Conservation (phyloP, 2,888 invertebrate genomes). For the Linyphia triangularis region DNA sequence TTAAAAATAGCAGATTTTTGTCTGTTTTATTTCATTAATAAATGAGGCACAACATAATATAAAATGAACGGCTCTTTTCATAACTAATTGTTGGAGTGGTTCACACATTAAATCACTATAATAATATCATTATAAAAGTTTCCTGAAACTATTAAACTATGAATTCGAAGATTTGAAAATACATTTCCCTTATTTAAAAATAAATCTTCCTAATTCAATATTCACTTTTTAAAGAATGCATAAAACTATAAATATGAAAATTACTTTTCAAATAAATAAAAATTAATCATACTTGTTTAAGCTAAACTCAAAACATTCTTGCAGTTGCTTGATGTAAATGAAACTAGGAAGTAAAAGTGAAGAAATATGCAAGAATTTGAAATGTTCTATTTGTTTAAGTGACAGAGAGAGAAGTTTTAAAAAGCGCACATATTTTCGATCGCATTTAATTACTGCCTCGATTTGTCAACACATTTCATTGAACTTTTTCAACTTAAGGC, state of each 20-base stretch:
- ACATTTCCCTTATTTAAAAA: neutral
- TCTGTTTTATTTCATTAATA: too few species aligned
- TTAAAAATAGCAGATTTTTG: too few species aligned
- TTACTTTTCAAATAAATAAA: slow-evolving; percentile 9
- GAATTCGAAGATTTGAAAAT: neutral
- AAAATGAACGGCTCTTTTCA: too few species aligned
- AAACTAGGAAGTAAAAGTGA: neutral
- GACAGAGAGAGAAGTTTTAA: neutral
- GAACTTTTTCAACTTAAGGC: slow-evolving; percentile 20
- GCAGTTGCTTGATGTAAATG: neutral
- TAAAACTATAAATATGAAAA: neutral
- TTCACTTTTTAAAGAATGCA: neutral
- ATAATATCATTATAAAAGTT: neutral
- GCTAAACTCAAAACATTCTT: neutral
- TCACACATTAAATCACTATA: neutral
- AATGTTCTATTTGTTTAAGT: slow-evolving; percentile 18
- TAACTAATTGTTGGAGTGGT: too few species aligned
- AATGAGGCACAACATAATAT: too few species aligned
- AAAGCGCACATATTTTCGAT: slow-evolving; percentile 42
- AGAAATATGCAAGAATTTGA: slow-evolving; percentile 39
- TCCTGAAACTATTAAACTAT: neutral
- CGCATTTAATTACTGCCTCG: slow-evolving; percentile 49
- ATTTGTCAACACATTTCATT: slow-evolving; percentile 51
- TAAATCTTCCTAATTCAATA: neutral
- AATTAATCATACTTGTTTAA: neutral